Conservation (phyloP, 1,140 invertebrate species). For the Trichomalopsis sarcophagae region DNA sequence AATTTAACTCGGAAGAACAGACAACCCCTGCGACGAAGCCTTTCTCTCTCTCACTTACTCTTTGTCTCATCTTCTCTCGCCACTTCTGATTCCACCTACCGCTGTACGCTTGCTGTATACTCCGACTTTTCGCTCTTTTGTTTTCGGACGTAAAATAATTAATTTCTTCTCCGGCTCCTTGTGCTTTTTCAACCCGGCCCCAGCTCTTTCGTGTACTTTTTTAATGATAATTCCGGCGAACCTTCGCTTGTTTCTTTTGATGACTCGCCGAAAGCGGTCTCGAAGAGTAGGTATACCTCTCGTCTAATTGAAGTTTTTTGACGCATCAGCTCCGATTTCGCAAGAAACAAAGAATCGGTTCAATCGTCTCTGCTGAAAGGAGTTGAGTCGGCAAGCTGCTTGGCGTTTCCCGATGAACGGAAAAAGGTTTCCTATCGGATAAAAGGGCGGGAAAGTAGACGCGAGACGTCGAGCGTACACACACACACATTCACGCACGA, state of each 20-base stretch:
- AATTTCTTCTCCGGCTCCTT: conserved; percentile 37
- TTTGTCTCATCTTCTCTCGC: conserved; percentile 33
- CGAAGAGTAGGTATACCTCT: too few species aligned
- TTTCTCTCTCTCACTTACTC: conserved; percentile 8
- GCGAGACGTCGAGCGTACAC: not conserved
- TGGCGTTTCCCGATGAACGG: conserved; percentile 39
- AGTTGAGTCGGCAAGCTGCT: too few species aligned
- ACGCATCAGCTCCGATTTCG: not conserved
- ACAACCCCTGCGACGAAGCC: conserved; percentile 10
- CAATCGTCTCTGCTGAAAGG: too few species aligned
- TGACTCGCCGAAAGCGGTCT: conserved; percentile 14
- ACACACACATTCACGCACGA: not conserved
- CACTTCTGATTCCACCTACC: conserved; percentile 1
- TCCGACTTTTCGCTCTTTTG: conserved; percentile 9
- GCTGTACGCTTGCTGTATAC: not conserved
- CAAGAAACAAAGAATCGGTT: too few species aligned
- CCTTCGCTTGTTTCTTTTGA: conserved; percentile 37
- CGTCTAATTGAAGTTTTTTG: conserved; percentile 14
- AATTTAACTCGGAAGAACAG: conserved; percentile 47
- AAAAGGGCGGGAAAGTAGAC: not conserved
- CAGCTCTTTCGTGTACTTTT: conserved; percentile 16
- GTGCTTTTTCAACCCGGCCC: not conserved
- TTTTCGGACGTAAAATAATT: conserved; percentile 52
- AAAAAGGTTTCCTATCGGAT: not conserved
- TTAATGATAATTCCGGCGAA: conserved; percentile 44